phyloP scores from a whole-genome alignment of 2,113 vertebrate genomes.

The Spea multiplicata region DNA sequence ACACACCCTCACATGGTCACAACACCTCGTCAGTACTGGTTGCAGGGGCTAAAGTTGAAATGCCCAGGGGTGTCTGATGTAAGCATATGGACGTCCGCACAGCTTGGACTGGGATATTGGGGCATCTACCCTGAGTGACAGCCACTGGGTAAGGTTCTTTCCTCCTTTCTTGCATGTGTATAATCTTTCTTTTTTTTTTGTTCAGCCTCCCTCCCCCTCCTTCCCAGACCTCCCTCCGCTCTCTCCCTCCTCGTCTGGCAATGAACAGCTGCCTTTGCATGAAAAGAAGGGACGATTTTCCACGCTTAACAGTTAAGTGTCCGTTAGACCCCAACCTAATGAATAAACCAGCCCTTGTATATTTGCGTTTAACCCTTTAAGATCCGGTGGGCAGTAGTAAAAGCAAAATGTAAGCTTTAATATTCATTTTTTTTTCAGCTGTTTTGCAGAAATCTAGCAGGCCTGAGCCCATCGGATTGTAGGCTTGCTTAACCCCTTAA shows the following conservation, averaged over 20 bases:
- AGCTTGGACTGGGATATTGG: conserved; percentile 20
- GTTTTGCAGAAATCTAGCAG: background rate
- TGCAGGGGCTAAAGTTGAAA: conserved; percentile 15
- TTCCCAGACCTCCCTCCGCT: conserved; percentile 58
- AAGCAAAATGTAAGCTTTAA: background rate
- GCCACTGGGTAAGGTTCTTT: conserved; percentile 48
- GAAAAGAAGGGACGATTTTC: conserved; percentile 60
- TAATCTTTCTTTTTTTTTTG: conserved; percentile 47
- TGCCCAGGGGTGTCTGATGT: conserved; percentile 36
- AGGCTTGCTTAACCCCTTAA: background rate
- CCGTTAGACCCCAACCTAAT: conserved; percentile 30
- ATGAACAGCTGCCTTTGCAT: conserved; percentile 71
- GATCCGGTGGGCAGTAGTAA: background rate
- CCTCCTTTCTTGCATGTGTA: conserved; percentile 32
- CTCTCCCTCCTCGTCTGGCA: conserved; percentile 57
- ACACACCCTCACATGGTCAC: background rate
- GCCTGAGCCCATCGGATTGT: conserved; percentile 3
- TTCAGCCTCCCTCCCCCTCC: conserved; percentile 53
- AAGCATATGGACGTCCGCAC: background rate
- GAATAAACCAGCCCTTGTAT: background rate
- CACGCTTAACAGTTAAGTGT: conserved; percentile 70
- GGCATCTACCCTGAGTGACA: conserved; percentile 31
- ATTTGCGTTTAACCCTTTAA: background rate
- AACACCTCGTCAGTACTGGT: conserved; percentile 4
- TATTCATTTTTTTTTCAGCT: background rate